Evolutionary conservation across 1,140 invertebrate genomes (phyloP), one percentile per base, ranked within the genome.

Genomic region (Papilio polytes): DNA sequence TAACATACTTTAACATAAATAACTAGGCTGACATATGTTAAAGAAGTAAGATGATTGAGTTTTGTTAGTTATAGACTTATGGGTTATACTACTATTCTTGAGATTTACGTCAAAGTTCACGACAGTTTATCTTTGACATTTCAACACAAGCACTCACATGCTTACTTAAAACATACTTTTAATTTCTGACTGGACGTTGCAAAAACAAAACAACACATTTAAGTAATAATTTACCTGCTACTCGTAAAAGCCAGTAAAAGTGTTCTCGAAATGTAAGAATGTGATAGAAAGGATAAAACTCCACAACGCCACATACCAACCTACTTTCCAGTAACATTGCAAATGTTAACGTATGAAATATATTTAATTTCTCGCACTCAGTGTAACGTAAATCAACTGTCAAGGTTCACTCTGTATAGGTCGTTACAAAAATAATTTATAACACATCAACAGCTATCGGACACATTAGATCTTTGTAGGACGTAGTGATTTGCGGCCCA

Each of bases 371-470:
- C 74, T 78, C 36, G 31, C n/a, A n/a, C 51, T 26, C 53, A 13
- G 51, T 31, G 31, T 78, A 41, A 59, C 26, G 51, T 78, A 78
- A 78, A 78, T 78, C 74, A 78, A 78, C 74, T 78, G 74, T 78
- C 74, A 78, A 78, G 53, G 20, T 78, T 56, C 74, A 59, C n/a
- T 41, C 48, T 78, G 51, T 78, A 56, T 26, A 36, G 74, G 51
- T 51, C 74, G 31, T 78, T 78, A 78, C 26, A 46, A 78, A 78
- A 59, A 78, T 78, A 78, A 78, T 78, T 78, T 78, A 78, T 78
- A 56, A 78, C 48, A 26, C 53, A 78, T 59, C 74, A 78, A 46
- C 74, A 78, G 26, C 26, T 78, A 78, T 78, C 74, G 41, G 74
- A 59, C 74, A 78, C 74, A 31, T 53, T 18, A 56, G 74, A 78